Base-by-base conservation (phyloP, 2,888 invertebrate species). In the Parnassius apollo region DNA sequence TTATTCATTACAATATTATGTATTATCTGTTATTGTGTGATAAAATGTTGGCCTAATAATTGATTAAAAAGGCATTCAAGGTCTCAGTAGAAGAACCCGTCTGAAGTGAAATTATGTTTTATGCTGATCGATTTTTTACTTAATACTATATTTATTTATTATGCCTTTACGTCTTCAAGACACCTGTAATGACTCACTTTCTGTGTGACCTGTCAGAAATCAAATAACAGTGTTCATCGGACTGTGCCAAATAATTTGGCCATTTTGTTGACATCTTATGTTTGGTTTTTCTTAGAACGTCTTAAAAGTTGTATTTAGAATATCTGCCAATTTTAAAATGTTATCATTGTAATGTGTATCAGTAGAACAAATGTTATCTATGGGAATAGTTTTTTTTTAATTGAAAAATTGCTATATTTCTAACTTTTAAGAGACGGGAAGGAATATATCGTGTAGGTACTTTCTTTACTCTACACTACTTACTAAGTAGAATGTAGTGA, bases 241-340 rank as follows among this genome's bases (percentile, higher is more conserved):
- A 75, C 69, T 82, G 87, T 88, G 88, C 88, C 88, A 88, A 88
- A 83, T 68, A 68, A 72, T 78, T 82, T 85, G 86, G 59, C 59
- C 2, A 13, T 53, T 18, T 54, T 53, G n/a, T 52, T 53, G n/a
- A 42, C 35, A 35, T 50, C 42, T 83, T 72, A 69, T 25, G 42
- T 42, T 57, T 48, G 48, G 22, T 48, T 54, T 49, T 54, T 51
- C 35, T 35, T 7, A 35, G 3, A 35, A 35, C 3, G 4, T 35
- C 35, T 35, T 18, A 12, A 13, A 18, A 51, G n/a, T 48, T 18
- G 45, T 60, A 35, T 46, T 25, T 54, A 59, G 42, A 59, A 12
- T 46, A 2, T 46, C 46, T 46, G 44, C 2, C 2, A 25, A 2
- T 2, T 2, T 25, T 25, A 3, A 25, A 46, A 53, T n/a, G 25